phyloP scores from a whole-genome alignment of 2,797 vertebrate genomes.

The Ambastaia sidthimunki region DNA sequence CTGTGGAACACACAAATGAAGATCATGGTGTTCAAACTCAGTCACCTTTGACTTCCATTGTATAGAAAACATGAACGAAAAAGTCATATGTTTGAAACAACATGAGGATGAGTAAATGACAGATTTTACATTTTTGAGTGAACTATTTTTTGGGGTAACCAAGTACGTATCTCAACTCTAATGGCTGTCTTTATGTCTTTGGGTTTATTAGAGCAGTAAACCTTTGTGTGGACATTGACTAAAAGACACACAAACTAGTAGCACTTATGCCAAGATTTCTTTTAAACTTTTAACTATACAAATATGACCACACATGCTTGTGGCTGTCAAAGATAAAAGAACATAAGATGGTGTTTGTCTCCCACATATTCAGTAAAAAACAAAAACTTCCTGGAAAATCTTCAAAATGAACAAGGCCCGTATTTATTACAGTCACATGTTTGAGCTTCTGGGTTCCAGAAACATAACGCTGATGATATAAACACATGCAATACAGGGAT shows the following conservation, averaged over 20 bases:
- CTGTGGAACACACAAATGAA: too few species aligned
- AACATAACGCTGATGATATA: neutral
- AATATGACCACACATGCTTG: slow-evolving; percentile 4
- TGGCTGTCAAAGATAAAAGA: neutral
- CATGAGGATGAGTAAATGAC: too few species aligned
- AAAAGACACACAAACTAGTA: neutral
- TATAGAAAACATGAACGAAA: too few species aligned
- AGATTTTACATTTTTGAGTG: too few species aligned
- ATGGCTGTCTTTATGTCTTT: too few species aligned
- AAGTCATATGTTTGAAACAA: too few species aligned
- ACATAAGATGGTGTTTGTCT: neutral
- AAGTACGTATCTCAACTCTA: too few species aligned
- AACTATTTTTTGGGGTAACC: too few species aligned
- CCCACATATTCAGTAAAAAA: neutral
- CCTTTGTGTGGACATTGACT: neutral
- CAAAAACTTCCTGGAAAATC: slow-evolving; percentile 7
- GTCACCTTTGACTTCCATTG: too few species aligned
- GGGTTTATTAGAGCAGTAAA: neutral
- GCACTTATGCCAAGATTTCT: neutral
- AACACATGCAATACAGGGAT: neutral
- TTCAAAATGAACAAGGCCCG: neutral
- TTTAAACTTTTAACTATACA: neutral
- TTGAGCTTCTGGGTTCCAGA: neutral
- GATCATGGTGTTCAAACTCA: too few species aligned
- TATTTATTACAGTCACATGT: slow-evolving; percentile 26